Evolutionary conservation across 2,113 vertebrate species (phyloP).

Genomic region (Ursus arctos): DNA sequence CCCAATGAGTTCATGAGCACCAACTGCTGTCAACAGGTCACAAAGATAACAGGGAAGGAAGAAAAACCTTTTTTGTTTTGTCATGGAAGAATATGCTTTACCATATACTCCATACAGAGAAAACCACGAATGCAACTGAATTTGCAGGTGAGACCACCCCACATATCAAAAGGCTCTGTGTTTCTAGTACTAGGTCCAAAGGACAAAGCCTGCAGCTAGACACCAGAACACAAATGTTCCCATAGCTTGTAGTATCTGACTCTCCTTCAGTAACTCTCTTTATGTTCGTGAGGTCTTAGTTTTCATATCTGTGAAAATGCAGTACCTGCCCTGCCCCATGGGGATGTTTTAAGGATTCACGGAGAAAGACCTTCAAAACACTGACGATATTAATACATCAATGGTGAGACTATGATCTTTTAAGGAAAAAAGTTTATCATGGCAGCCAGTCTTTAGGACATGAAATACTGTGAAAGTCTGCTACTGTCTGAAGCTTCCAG

Average conservation of each 20-base stretch:
- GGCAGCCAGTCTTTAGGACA: neutral
- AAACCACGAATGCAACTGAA: neutral
- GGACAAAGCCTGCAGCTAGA: neutral
- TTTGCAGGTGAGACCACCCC: neutral
- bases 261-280: neutral
- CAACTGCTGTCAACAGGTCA: neutral
- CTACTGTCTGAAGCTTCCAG: neutral
- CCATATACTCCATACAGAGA: neutral
- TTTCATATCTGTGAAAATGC: conserved; percentile 7
- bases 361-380: neutral
- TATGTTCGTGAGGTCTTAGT: neutral
- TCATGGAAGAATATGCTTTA: neutral
- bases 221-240: neutral
- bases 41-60: neutral
- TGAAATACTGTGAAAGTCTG: neutral
- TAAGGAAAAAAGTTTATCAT: neutral
- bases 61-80: neutral
- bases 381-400: neutral
- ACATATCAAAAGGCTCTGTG: neutral
- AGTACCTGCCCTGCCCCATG: neutral
- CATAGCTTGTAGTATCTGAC: neutral
- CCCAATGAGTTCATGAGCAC: neutral
- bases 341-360: neutral
- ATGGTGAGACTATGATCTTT: neutral
- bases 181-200: neutral